Percentiles rank a stretch among this genome's conserved stretches.
These are phyloP conservation scores for Solenopsis invicta DNA, from an alignment of 1,140 invertebrate species.

Conservation along the genomic window DNA sequence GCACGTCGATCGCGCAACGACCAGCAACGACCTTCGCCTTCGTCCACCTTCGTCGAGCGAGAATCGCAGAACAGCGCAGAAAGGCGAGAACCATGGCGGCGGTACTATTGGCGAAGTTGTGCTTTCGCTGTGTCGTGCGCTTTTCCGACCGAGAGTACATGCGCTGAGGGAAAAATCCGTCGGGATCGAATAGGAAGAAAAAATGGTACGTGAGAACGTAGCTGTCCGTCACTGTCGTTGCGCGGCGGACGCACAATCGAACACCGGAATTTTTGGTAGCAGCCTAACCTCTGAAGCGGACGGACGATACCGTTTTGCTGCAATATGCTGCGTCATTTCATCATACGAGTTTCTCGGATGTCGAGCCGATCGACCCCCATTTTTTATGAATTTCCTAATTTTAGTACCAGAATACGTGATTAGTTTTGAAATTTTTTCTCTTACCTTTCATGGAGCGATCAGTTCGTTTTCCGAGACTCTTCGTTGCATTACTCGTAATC, in stretches of 20 bases:
- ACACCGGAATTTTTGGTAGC: neutral
- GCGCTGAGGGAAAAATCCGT: conserved; percentile 73
- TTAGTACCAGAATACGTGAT: no score
- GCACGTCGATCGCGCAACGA: conserved; percentile 37
- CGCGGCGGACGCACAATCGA: conserved; percentile 34
- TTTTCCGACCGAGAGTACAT: conserved; percentile 84
- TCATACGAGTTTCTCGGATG: neutral
- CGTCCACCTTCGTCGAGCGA: neutral
- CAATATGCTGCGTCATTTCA: conserved; percentile 59
- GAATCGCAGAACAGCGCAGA: conserved; percentile 53
- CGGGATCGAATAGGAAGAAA: conserved; percentile 55
- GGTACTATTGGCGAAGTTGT: conserved; percentile 80
- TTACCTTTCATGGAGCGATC: neutral
- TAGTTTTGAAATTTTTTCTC: neutral
- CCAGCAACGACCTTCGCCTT: conserved; percentile 56
- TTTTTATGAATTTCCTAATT: neutral
- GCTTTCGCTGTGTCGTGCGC: conserved; percentile 80
- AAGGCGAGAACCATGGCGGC: conserved; percentile 82
- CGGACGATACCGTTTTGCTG: neutral
- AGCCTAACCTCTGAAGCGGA: conserved; percentile 74
- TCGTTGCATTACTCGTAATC: neutral
- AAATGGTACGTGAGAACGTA: conserved; percentile 75
- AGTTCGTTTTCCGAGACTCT: neutral
- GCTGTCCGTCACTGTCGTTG: conserved; percentile 38
- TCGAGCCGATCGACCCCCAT: no score